Conservation (phyloP, 2,888 invertebrate genomes). For the Rotaria macrura region DNA sequence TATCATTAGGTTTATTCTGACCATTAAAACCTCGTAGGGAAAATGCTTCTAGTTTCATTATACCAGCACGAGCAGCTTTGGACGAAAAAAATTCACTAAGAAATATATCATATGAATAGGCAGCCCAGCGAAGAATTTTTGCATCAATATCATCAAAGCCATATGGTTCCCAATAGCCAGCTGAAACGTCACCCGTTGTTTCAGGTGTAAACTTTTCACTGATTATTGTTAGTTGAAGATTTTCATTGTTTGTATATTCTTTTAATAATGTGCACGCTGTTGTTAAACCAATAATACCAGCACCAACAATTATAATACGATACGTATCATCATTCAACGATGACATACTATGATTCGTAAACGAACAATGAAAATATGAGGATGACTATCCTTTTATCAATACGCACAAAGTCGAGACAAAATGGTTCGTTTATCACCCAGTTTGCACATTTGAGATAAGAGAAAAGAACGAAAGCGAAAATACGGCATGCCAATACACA, state of each 20-base stretch:
- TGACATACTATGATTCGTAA: too few species aligned
- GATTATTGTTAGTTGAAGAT: constrained; percentile 40
- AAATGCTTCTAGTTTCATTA: neutral
- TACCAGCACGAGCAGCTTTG: neutral
- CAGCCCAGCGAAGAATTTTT: neutral
- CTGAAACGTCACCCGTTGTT: constrained; percentile 43
- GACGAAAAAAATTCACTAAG: neutral
- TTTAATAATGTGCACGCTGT: neutral
- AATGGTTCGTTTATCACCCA: too few species aligned
- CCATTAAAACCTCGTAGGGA: neutral
- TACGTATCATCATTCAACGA: too few species aligned
- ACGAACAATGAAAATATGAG: too few species aligned
- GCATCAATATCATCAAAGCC: neutral
- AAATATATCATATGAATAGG: neutral
- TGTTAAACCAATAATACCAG: neutral
- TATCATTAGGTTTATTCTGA: neutral
- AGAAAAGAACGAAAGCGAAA: too few species aligned
- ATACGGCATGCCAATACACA: too few species aligned
- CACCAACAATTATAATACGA: neutral
- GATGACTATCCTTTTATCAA: too few species aligned
- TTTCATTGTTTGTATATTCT: neutral
- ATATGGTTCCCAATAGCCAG: constrained; percentile 43
- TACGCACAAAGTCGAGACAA: too few species aligned
- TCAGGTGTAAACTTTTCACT: constrained; percentile 42
- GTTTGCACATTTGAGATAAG: too few species aligned